Base-by-base conservation (phyloP, 2,888 invertebrate genomes). In the Adelognathus sp. region DNA sequence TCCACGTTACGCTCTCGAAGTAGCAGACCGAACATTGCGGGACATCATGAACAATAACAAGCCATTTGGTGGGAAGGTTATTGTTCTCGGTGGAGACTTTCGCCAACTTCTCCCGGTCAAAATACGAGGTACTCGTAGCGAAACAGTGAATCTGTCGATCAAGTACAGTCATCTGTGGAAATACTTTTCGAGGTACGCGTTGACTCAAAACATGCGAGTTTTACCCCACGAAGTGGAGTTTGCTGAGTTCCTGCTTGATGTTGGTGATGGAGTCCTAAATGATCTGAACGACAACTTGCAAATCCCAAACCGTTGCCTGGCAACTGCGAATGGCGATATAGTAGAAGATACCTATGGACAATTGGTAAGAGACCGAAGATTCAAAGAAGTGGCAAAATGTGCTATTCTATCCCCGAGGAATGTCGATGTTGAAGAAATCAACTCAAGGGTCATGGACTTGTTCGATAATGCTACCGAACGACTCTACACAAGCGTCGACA, bases 21-120 rank as follows among this genome's bases (percentile, higher is more conserved):
- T 82, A 6, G 79, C 82, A 29, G 82, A 86, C 72, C 66, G 83
- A 52, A 77, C 79, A 29, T 69, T 86, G 33, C 72, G 66, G 31
- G 82, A 85, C 44, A 76, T 86, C 2, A 86, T 84, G 83, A 60
- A 81, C 61, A 82, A 79, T 63, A 44, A 82, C 63, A n/a, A 39
- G 39, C 76, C 79, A 33, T 85, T 86, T 56, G 84, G 84, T 44
- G 83, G 83, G 27, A 84, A 85, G 76, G 60, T 82, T 5, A 41
- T 84, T n/a, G 58, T 80, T 39, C 61, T 80, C 31, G 81, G 76
- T 11, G 82, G 79, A 7, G 79, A 81, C 74, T 82, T 82, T 21
- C 60, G 73, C 14, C 76, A 80, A 64, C 27, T 76, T 4, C 60
- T 73, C n/a, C 70, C 70, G 16, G 54, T 77, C 2, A 56, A 46